Evolutionary conservation across 2,888 invertebrate species (phyloP).

Genomic region (Caenorhabditis sp.): DNA sequence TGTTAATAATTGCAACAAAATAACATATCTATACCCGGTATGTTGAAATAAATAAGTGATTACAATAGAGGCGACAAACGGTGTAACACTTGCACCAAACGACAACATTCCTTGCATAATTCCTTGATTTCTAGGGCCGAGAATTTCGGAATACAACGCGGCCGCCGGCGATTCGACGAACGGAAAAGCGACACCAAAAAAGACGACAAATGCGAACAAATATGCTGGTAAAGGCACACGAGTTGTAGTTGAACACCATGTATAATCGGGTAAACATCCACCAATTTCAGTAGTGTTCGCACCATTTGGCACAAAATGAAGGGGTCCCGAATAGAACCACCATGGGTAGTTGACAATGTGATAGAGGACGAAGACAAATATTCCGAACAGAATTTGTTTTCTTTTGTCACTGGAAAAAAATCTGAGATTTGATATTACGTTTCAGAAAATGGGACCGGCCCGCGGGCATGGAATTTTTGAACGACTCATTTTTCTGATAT

Average conservation of each 20-base stretch:
- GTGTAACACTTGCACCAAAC: conserved; percentile 48
- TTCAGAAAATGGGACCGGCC: no score
- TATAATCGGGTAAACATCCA: conserved; percentile 37
- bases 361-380: conserved; percentile 42
- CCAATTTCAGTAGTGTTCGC: conserved; percentile 35
- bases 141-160: conserved; percentile 47
- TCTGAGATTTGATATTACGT: no score
- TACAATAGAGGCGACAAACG: conserved; percentile 49
- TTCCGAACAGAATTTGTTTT: conserved; percentile 45
- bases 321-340: conserved; percentile 49
- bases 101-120: conserved; percentile 55
- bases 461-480: no score
- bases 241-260: conserved; percentile 42
- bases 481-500: no score
- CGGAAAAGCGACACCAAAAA: conserved; percentile 51
- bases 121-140: conserved; percentile 52
- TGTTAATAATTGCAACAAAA: conserved; percentile 32
- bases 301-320: conserved; percentile 42
- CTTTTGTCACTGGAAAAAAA: conserved; percentile 37
- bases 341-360: conserved; percentile 51
- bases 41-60: conserved; percentile 53
- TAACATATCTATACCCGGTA: conserved; percentile 49
- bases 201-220: conserved; percentile 40
- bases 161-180: conserved; percentile 49
- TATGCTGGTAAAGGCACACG: conserved; percentile 45